Percentiles rank a stretch among this genome's conserved stretches.
phyloP scores from a whole-genome alignment of 2,888 invertebrate species.

The Bombyx huttoni region DNA sequence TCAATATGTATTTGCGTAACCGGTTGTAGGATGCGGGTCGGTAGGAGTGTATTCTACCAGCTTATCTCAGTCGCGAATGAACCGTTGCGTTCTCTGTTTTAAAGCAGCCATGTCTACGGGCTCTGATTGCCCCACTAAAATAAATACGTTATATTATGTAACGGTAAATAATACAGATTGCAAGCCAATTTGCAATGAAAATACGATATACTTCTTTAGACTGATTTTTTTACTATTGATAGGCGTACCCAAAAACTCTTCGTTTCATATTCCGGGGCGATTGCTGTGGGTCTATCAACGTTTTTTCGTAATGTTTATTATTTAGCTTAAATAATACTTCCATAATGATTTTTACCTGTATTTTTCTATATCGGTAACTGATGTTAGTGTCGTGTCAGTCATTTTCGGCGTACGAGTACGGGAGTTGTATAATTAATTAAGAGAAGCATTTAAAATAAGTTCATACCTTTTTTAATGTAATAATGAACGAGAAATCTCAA shows the following conservation, averaged over 20 bases:
- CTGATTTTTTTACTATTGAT: background rate
- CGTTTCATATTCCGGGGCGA: background rate
- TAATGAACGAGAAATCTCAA: conserved; percentile 28
- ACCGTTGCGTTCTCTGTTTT: too few species aligned
- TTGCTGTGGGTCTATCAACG: background rate
- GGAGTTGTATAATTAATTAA: conserved; percentile 9
- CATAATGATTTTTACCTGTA: background rate
- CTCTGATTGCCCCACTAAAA: too few species aligned
- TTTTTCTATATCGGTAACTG: background rate
- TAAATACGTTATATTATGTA: too few species aligned
- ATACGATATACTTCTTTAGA: background rate
- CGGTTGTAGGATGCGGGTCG: too few species aligned
- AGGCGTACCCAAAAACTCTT: background rate
- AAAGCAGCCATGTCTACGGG: too few species aligned
- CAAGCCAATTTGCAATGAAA: background rate
- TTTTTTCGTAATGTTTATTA: background rate
- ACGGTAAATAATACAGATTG: background rate
- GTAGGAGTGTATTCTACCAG: too few species aligned
- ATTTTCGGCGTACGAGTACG: background rate
- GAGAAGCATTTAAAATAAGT: conserved; percentile 31
- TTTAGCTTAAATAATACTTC: background rate
- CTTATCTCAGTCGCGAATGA: too few species aligned
- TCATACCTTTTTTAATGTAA: conserved; percentile 40
- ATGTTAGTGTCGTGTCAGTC: background rate
- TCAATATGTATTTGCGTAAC: too few species aligned